phyloP scores from a whole-genome alignment of 2,888 invertebrate genomes.

The Oscheius sp. region DNA sequence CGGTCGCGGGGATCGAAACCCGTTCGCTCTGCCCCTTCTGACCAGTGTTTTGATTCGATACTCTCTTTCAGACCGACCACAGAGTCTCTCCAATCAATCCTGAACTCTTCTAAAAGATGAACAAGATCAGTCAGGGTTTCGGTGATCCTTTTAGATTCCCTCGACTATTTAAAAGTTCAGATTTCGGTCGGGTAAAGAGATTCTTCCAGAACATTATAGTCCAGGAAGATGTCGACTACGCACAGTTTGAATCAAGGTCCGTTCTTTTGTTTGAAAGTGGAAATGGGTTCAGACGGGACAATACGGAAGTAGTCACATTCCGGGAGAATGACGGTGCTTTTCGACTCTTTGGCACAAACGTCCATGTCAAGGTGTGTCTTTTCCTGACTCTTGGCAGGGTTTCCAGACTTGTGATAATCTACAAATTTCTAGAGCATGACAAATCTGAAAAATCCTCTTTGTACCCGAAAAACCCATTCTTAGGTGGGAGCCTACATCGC shows the following conservation, averaged over 20 bases:
- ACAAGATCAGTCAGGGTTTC: conserved; percentile 22
- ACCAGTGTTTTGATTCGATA: conserved; percentile 22
- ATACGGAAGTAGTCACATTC: conserved; percentile 56
- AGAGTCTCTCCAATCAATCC: neutral
- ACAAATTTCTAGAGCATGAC: neutral
- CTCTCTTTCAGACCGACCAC: neutral
- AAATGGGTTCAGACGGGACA: conserved; percentile 48
- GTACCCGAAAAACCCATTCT: neutral
- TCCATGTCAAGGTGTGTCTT: conserved; percentile 54
- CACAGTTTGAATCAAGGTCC: conserved; percentile 53
- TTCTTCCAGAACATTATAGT: conserved; percentile 46
- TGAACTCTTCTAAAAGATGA: conserved; percentile 1
- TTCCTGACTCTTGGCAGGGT: neutral
- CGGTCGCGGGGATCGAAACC: conserved; percentile 9
- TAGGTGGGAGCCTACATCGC: conserved; percentile 46
- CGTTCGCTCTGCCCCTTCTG: neutral
- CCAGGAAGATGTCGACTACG: conserved; percentile 57
- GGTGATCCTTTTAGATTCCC: neutral
- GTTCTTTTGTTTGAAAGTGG: neutral
- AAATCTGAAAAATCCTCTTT: neutral
- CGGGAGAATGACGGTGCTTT: conserved; percentile 60
- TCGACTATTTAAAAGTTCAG: conserved; percentile 19
- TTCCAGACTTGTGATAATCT: neutral
- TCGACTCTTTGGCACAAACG: conserved; percentile 58
- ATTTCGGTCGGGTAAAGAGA: conserved; percentile 40